Percentiles rank a stretch among this genome's conserved stretches.
These are phyloP conservation scores for Drosophila sp. DNA, from an alignment of 1,140 invertebrate genomes.

Conservation along the genomic window DNA sequence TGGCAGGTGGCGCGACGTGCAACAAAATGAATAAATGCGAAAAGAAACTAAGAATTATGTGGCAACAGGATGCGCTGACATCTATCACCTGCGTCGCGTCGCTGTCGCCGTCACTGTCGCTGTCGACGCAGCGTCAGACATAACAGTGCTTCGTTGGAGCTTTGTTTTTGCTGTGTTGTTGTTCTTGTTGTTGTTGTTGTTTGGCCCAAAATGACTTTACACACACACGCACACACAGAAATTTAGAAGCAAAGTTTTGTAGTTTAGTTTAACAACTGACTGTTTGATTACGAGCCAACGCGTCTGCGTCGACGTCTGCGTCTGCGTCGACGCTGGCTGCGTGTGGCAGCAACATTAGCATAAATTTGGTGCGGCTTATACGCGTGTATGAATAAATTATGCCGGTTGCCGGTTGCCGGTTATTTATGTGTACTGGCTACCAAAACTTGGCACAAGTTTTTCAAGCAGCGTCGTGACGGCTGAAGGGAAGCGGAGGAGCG, in stretches of 20 bases:
- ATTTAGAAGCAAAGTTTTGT: constrained; percentile 20
- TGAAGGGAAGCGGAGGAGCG: too few relatives aligned
- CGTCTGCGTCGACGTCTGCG: too few relatives aligned
- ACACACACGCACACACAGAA: neutral
- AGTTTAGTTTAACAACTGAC: constrained; percentile 34
- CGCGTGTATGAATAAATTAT: constrained; percentile 75
- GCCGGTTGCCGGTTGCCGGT: constrained; percentile 42
- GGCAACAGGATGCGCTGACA: constrained; percentile 76
- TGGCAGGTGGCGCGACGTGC: constrained; percentile 15
- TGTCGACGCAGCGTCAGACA: constrained; percentile 1
- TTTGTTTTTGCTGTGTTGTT: too few relatives aligned
- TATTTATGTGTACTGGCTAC: constrained; percentile 46
- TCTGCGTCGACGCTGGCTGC: neutral
- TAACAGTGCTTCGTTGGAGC: constrained; percentile 15
- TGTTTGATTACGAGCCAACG: constrained; percentile 49
- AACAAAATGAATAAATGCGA: constrained; percentile 45
- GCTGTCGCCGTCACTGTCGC: neutral
- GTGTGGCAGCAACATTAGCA: constrained; percentile 58
- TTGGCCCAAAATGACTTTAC: constrained; percentile 6
- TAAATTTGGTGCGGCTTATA: constrained; percentile 72
- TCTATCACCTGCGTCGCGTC: constrained; percentile 67
- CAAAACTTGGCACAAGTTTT: constrained; percentile 55
- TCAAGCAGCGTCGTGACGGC: too few relatives aligned
- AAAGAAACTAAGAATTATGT: constrained; percentile 62
- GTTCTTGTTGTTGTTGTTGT: too few relatives aligned